Evolutionary conservation across 2,888 invertebrate species (phyloP).

Genomic region (Oscheius sp.): DNA sequence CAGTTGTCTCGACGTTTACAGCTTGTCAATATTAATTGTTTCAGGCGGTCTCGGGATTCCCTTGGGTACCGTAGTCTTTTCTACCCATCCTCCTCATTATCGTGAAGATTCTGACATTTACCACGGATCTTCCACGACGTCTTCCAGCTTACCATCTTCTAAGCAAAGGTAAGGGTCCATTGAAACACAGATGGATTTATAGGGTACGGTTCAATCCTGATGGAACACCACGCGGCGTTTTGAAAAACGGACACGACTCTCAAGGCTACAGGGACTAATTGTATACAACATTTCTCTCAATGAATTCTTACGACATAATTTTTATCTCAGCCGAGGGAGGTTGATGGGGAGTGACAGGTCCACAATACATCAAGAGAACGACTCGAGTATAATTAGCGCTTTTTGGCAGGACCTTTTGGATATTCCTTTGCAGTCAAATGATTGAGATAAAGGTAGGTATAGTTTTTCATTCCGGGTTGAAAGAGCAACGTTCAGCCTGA

Average conservation of each 20-base stretch:
- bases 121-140: slow-evolving; percentile 55
- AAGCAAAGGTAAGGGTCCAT: slow-evolving; percentile 40
- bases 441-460: too few relatives aligned
- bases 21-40: not conserved
- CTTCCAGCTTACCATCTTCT: slow-evolving; percentile 51
- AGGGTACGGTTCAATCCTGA: slow-evolving; percentile 69
- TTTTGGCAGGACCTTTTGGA: too few relatives aligned
- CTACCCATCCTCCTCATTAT: slow-evolving; percentile 69
- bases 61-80: slow-evolving; percentile 68
- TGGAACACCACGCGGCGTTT: slow-evolving; percentile 68
- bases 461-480: too few relatives aligned
- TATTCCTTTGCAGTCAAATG: too few relatives aligned
- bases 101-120: slow-evolving; percentile 57
- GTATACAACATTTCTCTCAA: not conserved
- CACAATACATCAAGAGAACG: too few relatives aligned
- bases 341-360: too few relatives aligned
- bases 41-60: slow-evolving; percentile 69
- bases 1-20: not conserved
- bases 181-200: slow-evolving; percentile 11
- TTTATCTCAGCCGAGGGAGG: too few relatives aligned
- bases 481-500: too few relatives aligned
- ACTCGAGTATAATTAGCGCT: too few relatives aligned
- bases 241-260: slow-evolving; percentile 59
- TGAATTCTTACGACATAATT: slow-evolving; percentile 4
- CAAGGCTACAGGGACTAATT: slow-evolving; percentile 31